Evolutionary conservation across 92 coral and sea anemone species (phyloP).

Genomic region (Parazoanthus atlanticus): DNA sequence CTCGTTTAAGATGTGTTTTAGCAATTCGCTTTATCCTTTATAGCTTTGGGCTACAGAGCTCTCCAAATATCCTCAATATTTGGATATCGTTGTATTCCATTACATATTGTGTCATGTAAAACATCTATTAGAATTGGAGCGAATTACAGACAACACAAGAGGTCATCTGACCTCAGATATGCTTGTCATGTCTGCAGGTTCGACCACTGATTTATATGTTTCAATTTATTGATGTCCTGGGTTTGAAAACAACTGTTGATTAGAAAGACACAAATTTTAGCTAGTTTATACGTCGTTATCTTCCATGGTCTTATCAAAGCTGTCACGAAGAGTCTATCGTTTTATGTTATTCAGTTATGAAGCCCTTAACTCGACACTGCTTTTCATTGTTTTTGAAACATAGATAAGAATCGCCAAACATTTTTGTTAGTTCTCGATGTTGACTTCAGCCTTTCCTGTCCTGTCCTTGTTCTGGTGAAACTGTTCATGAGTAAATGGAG

Average conservation of each 20-base stretch:
- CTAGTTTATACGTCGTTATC: background rate
- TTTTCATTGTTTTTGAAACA: background rate
- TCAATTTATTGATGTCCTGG: background rate
- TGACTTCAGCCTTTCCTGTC: background rate
- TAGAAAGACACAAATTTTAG: background rate
- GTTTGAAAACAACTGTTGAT: background rate
- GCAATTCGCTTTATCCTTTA: background rate
- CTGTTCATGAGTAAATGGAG: background rate
- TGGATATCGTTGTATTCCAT: background rate
- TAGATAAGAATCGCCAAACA: background rate
- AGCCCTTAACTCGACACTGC: background rate
- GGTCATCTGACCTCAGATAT: constrained; percentile 6
- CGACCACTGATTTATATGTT: background rate
- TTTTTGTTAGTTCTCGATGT: background rate
- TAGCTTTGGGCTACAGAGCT: background rate
- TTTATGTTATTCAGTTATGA: background rate
- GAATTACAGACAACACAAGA: background rate
- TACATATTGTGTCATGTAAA: background rate
- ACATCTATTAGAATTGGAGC: background rate
- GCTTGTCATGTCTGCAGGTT: background rate
- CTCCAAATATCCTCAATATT: background rate
- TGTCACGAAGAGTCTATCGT: background rate
- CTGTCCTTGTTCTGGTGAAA: background rate
- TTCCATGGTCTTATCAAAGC: background rate
- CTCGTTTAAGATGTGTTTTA: background rate